These are phyloP conservation scores for Hylomyscus alleni DNA, from an alignment of 2,797 vertebrate species.

Conservation along the genomic window DNA sequence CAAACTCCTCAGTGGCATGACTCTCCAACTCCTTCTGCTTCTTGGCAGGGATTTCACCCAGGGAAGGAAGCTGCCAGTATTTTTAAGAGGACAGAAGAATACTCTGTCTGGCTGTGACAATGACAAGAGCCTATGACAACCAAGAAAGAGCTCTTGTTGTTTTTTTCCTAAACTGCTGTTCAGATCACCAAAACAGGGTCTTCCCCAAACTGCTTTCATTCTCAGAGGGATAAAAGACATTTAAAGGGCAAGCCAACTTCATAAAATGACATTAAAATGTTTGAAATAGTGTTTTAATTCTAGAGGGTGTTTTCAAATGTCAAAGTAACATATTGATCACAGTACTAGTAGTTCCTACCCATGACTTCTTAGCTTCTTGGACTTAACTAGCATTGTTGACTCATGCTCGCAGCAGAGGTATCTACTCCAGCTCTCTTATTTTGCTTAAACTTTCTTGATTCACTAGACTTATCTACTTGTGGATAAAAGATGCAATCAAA, in stretches of 20 bases:
- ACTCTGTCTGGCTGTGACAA: neutral
- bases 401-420: neutral
- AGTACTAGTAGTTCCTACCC: slow-evolving; percentile 70
- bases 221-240: slow-evolving; percentile 61
- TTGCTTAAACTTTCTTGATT: slow-evolving; percentile 37
- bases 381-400: slow-evolving; percentile 24
- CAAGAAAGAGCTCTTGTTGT: neutral
- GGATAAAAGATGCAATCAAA: neutral
- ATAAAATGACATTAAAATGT: slow-evolving; percentile 82
- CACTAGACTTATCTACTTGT: neutral
- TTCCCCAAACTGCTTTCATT: slow-evolving; percentile 72
- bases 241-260: slow-evolving; percentile 73
- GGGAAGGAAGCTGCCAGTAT: neutral
- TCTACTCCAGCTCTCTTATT: neutral
- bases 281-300: slow-evolving; percentile 77
- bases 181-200: slow-evolving; percentile 63
- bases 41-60: neutral
- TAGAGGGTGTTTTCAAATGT: slow-evolving; percentile 82
- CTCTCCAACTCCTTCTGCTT: neutral
- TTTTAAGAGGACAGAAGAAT: slow-evolving; percentile 3
- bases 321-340: slow-evolving; percentile 81
- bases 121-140: slow-evolving; percentile 26
- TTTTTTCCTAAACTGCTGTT: slow-evolving; percentile 6
- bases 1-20: neutral
- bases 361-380: slow-evolving; percentile 56